These are phyloP conservation scores for Coryphaenoides rupestris DNA, from an alignment of 2,113 vertebrate genomes.

Conservation along the genomic window DNA sequence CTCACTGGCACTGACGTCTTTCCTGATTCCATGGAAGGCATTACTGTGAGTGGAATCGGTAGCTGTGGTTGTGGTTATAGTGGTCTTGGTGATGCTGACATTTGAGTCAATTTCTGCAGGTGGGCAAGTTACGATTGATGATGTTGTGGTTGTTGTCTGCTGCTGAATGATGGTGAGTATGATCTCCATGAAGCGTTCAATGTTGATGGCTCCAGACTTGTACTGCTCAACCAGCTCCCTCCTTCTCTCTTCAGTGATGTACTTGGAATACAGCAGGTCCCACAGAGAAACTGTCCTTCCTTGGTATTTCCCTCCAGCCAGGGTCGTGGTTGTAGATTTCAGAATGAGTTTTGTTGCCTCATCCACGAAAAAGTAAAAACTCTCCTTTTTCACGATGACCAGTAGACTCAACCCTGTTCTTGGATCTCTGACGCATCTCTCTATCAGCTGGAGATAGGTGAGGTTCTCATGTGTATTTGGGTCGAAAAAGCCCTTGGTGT, in stretches of 20 bases:
- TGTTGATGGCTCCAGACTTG: slow-evolving; percentile 48
- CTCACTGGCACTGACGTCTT: slow-evolving; percentile 57
- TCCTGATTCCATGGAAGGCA: slow-evolving; percentile 62
- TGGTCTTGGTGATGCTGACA: slow-evolving; percentile 2
- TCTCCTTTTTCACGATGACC: slow-evolving; percentile 56
- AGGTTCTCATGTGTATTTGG: slow-evolving; percentile 40
- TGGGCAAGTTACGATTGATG: slow-evolving; percentile 18
- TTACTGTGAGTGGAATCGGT: slow-evolving; percentile 37
- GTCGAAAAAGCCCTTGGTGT: slow-evolving; percentile 77
- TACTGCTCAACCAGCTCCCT: slow-evolving; percentile 60
- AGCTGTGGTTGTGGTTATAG: slow-evolving; percentile 11
- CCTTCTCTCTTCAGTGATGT: slow-evolving; percentile 56
- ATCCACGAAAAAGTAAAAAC: slow-evolving; percentile 55
- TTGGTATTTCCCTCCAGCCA: slow-evolving; percentile 63
- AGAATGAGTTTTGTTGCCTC: slow-evolving; percentile 52
- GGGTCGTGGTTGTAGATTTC: slow-evolving; percentile 33
- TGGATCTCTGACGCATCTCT: slow-evolving; percentile 33
- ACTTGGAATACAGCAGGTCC: slow-evolving; percentile 70
- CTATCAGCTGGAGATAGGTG: slow-evolving; percentile 34
- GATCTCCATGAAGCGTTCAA: slow-evolving; percentile 46
- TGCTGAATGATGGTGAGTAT: slow-evolving; percentile 52
- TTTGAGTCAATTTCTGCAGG: background rate
- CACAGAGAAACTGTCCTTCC: slow-evolving; percentile 57
- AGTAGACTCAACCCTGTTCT: slow-evolving; percentile 31
- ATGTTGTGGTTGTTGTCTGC: slow-evolving; percentile 55